Base-by-base conservation (phyloP, 2,797 vertebrate species). In the Scolopax bukidnonensis region DNA sequence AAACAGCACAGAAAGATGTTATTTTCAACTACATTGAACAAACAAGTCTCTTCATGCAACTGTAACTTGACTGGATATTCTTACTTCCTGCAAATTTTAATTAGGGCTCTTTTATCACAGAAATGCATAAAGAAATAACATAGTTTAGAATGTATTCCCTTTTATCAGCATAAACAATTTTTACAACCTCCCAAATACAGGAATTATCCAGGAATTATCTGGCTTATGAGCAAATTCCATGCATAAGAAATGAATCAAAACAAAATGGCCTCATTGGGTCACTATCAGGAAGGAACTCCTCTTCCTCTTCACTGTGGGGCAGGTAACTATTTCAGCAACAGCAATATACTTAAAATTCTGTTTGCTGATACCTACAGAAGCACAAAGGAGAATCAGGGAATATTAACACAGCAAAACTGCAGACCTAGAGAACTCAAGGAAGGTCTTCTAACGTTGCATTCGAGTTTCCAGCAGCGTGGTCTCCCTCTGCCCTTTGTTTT, bases 401-500 rank as follows among this genome's bases (percentile, higher is more conserved):
- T 88, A 95, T 89, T 93, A 61, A 87, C 60, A 89, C 17, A 78
- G 67, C 54, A 94, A 41, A 93, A 76, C 41, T 89, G 64, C 92
- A 94, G 83, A 81, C 64, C 53, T 0, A 71, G 38, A 51, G 53
- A 89, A 63, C 70, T 77, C 40, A 41, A 30, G 38, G 54, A 94
- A 87, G 77, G 74, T 73, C 73, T 79, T 73, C 56, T 77, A 93
- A 89, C 2, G 13, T 32, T 86, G 57, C 40, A 54, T 40, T 91
- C 33, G 32, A 59, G 54, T 59, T 89, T 90, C 86, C 70, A 95
- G 67, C 88, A 95, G 70, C 1, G 6, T 74, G 88, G 88, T 90
- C 88, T 90, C 86, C 23, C 54, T 94, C 80, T 94, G 65, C 80
- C 96, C 90, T 94, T 95, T 93, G 80, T 83, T 96, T 92, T 96